These are phyloP conservation scores for Mus spicilegus DNA, from an alignment of 2,113 vertebrate genomes.

Conservation along the genomic window DNA sequence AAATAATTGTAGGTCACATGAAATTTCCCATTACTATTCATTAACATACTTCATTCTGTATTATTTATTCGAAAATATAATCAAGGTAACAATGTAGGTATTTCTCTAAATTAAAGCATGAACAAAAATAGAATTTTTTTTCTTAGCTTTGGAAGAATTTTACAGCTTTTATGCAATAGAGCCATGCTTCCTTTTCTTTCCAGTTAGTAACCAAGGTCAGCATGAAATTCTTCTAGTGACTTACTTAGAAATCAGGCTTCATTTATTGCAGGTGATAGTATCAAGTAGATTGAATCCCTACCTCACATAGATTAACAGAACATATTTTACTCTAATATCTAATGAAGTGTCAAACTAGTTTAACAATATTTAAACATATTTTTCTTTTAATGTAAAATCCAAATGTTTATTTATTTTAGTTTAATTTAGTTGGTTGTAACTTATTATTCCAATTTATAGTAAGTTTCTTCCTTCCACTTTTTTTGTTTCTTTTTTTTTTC, in stretches of 20 bases:
- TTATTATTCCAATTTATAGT: not conserved
- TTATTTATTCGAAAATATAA: slow-evolving; percentile 16
- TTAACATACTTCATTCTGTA: not conserved
- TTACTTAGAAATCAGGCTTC: not conserved
- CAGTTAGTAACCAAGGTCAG: not conserved
- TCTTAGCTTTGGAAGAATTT: not conserved
- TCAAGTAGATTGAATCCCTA: not conserved
- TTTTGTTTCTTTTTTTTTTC: no score
- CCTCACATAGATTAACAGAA: not conserved
- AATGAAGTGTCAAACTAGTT: not conserved
- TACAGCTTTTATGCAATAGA: not conserved
- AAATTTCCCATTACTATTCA: not conserved
- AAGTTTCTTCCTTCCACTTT: not conserved
- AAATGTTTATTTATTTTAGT: not conserved
- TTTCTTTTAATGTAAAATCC: not conserved
- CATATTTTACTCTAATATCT: not conserved
- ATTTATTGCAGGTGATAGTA: not conserved
- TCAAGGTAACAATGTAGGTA: not conserved
- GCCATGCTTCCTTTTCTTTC: not conserved
- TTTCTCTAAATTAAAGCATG: not conserved
- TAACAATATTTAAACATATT: slow-evolving; percentile 27
- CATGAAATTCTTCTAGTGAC: not conserved
- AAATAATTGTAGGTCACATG: not conserved
- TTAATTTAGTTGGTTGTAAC: not conserved
- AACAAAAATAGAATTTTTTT: not conserved